Percentiles rank a stretch among this genome's conserved stretches.
Evolutionary conservation across 2,888 invertebrate genomes (phyloP).

Genomic region (Melikaiella ostensackeni): DNA sequence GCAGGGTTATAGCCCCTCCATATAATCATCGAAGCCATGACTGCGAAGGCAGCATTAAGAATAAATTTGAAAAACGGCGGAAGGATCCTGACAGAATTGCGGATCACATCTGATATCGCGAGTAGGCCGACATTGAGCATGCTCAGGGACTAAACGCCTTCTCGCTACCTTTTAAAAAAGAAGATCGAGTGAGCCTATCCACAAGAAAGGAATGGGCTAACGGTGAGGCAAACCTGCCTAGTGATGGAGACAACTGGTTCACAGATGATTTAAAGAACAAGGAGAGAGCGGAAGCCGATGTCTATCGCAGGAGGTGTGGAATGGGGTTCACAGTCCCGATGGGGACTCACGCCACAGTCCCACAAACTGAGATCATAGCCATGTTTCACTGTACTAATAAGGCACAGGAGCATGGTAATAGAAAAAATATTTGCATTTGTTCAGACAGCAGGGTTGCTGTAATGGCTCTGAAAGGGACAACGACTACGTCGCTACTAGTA

Average conservation of each 20-base stretch:
- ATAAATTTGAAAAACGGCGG: too few relatives aligned
- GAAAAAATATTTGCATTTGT: neutral
- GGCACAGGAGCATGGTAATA: neutral
- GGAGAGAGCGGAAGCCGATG: neutral
- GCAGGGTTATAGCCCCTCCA: too few relatives aligned
- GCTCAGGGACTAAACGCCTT: too few relatives aligned
- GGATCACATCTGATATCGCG: too few relatives aligned
- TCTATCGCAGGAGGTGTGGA: neutral
- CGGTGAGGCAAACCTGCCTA: neutral
- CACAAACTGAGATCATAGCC: neutral
- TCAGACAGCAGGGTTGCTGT: too few relatives aligned
- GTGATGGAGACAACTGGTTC: neutral
- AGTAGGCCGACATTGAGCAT: too few relatives aligned
- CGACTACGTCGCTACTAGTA: neutral
- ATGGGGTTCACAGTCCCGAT: neutral
- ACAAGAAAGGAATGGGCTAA: neutral
- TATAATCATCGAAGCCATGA: too few relatives aligned
- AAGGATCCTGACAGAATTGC: too few relatives aligned
- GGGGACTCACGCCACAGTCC: neutral
- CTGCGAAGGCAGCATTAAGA: too few relatives aligned
- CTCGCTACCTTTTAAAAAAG: too few relatives aligned
- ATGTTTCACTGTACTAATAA: neutral
- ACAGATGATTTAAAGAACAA: neutral
- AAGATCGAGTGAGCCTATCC: neutral
- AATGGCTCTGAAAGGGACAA: too few relatives aligned